Conservation (phyloP, 64 coral and sea anemone species). For the Exaiptasia diaphana region DNA sequence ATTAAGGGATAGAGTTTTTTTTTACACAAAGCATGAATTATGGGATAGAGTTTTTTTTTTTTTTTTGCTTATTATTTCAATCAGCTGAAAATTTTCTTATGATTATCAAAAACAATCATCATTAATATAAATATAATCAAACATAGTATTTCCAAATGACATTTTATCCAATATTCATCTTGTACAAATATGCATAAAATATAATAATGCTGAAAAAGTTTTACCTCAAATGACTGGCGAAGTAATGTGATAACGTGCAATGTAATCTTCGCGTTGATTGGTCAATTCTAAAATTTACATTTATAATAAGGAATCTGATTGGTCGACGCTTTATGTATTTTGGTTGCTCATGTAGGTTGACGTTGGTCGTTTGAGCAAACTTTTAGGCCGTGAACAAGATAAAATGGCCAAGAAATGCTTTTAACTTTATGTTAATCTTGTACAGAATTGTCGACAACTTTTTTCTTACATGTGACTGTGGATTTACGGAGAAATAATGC, state of each 20-base stretch:
- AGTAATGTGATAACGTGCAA: not conserved
- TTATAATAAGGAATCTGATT: constrained; percentile 7
- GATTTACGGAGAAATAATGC: not conserved
- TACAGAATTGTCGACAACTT: not conserved
- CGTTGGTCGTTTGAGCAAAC: constrained; percentile 22
- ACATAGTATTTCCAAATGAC: no score
- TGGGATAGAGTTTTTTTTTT: no score
- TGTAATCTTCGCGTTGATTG: not conserved
- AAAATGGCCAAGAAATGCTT: not conserved
- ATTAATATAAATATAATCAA: no score
- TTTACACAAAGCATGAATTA: no score
- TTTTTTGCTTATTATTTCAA: no score
- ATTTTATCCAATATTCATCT: no score
- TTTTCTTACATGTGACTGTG: not conserved
- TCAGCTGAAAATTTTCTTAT: no score
- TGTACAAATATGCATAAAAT: no score
- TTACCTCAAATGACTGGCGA: not conserved
- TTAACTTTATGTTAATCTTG: not conserved
- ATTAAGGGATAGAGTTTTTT: no score
- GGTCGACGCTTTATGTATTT: constrained; percentile 8
- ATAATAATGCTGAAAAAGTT: no score
- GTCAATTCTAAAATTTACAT: not conserved
- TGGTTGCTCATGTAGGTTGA: constrained; percentile 8
- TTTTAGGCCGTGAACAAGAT: not conserved
- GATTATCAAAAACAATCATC: no score